Evolutionary conservation across 2,797 vertebrate genomes (phyloP), one percentile per base, ranked within the genome.

Genomic region (Gastrophryne carolinensis): DNA sequence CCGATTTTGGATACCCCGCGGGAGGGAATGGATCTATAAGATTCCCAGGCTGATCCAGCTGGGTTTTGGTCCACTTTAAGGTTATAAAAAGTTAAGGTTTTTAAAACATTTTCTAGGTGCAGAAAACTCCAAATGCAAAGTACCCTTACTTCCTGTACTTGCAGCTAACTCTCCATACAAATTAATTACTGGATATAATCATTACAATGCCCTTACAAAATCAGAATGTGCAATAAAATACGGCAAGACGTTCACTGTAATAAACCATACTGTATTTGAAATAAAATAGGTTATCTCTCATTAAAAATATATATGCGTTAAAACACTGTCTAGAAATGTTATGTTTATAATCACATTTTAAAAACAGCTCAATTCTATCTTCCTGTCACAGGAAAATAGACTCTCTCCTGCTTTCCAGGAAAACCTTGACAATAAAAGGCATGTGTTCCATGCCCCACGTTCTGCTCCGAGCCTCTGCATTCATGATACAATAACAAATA

Each of bases 341-440:
- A n/a, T n/a, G n/a, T n/a, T 26, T 69, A n/a, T 3, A 21, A 11
- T 5, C 10, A 23, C 6, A 44, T 57, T 21, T 41, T 29, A 41
- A 66, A 19, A 35, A 8, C 1, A 34, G 27, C 35, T 24, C 57
- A 35, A 2, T 52, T 41, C 27, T 50, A 52, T 54, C 32, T 64
- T 63, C 21, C 70, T 62, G 57, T 63, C 15, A 73, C 60, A 73
- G 58, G 49, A 64, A 73, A 73, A 53, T 41, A 21, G 35, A 41
- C 34, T 62, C 19, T 53, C 44, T 37, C 35, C 12, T 53, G 21
- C 44, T 54, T 53, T 64, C 35, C 47, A 63, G 71, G 60, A 73
- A 73, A 73, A 73, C 60, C 26, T 19, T 63, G 47, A 63, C 58
- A 73, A 39, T 39, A 73, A 52, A 13, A 39, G 47, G 49, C 34